Conservation (phyloP, 2,797 vertebrate species). For the Iguana delicatissima region DNA sequence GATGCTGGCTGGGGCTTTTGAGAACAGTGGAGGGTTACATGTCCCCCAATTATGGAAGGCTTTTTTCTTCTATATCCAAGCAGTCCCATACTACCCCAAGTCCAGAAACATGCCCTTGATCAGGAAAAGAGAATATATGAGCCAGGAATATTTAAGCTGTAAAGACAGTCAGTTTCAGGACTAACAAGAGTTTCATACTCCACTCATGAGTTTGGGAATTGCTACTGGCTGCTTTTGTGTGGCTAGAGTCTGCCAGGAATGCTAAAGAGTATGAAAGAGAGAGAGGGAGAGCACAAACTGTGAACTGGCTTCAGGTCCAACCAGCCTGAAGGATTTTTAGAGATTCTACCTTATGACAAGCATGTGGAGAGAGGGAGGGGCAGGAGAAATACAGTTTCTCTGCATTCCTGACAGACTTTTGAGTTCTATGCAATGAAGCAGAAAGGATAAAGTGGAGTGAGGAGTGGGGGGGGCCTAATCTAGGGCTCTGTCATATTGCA, state of each 20-base stretch:
- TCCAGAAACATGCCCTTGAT: not conserved
- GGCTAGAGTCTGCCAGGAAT: not conserved
- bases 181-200: not conserved
- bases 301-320: not conserved
- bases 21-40: too few relatives aligned
- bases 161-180: not conserved
- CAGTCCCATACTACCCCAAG: not conserved
- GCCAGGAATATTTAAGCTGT: not conserved
- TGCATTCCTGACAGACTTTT: slow-evolving; percentile 56
- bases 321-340: not conserved
- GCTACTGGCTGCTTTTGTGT: not conserved
- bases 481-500: not conserved
- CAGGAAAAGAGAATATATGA: not conserved
- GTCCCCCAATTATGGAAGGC: too few relatives aligned
- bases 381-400: slow-evolving; percentile 13
- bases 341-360: slow-evolving; percentile 17
- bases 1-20: too few relatives aligned
- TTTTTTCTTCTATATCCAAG: too few relatives aligned
- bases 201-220: not conserved
- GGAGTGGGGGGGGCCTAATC: rapidly evolving
- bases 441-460: not conserved
- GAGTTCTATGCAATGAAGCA: not conserved
- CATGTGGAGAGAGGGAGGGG: not conserved
- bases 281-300: not conserved
- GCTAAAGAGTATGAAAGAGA: not conserved